Percentiles rank a stretch among this genome's conserved stretches.
Conservation (phyloP, 2,113 vertebrate species). For the Pelecanus crispus region DNA sequence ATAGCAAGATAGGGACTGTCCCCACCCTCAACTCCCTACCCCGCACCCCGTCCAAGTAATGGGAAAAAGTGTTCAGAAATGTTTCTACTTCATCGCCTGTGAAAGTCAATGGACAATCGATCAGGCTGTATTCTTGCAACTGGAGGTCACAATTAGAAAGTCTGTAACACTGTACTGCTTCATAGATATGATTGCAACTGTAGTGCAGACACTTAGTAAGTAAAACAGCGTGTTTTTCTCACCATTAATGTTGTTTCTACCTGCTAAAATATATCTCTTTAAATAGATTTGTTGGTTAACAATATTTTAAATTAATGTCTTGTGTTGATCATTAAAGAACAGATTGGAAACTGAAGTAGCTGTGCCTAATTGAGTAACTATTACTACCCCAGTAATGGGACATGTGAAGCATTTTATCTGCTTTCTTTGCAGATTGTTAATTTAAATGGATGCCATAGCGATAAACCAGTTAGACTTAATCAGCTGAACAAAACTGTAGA, state of each 20-base stretch:
- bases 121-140: not conserved
- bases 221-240: not conserved
- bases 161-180: not conserved
- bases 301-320: not conserved
- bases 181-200: not conserved
- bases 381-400: slow-evolving; percentile 7
- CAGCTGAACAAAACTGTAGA: slow-evolving; percentile 22
- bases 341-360: slow-evolving; percentile 6
- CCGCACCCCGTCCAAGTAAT: rapidly evolving
- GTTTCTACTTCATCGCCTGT: not conserved
- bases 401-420: slow-evolving; percentile 22
- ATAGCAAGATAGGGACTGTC: not conserved
- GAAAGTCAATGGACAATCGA: not conserved
- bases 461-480: slow-evolving; percentile 53
- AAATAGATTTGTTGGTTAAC: not conserved
- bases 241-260: not conserved
- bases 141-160: not conserved
- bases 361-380: slow-evolving; percentile 50
- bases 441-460: slow-evolving; percentile 17
- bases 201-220: not conserved
- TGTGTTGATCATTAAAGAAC: slow-evolving; percentile 13
- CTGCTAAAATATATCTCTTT: not conserved
- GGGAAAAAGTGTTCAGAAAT: not conserved
- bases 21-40: not conserved
- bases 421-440: slow-evolving; percentile 47